phyloP scores from a whole-genome alignment of 2,888 invertebrate genomes.

The Folsomia candida region DNA sequence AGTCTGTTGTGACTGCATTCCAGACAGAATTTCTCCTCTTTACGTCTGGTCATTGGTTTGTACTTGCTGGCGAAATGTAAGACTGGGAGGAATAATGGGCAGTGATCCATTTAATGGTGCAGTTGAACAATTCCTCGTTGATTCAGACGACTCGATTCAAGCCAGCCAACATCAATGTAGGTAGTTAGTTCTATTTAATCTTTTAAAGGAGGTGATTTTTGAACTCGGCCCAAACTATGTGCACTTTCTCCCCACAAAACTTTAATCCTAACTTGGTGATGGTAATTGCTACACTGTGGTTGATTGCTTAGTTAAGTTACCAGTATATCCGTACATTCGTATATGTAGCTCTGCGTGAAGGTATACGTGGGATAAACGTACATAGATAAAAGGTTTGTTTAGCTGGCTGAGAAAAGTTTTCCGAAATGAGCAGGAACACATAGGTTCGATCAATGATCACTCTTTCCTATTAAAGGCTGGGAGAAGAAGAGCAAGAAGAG shows the following conservation, averaged over 20 bases:
- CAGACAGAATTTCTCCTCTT: not conserved
- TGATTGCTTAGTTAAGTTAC: not conserved
- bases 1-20: not conserved
- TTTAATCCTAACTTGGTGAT: not conserved
- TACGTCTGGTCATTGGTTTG: too few relatives aligned
- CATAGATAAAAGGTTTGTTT: not conserved
- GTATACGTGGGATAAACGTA: not conserved
- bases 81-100: not conserved
- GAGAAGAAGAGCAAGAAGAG: not conserved
- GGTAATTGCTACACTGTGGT: not conserved
- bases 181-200: not conserved
- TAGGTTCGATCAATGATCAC: constrained; percentile 7
- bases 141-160: not conserved
- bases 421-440: constrained; percentile 4
- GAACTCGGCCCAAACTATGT: not conserved
- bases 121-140: not conserved
- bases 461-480: not conserved
- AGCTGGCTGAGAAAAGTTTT: not conserved
- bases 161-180: not conserved
- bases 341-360: too few relatives aligned
- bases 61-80: too few relatives aligned
- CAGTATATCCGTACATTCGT: too few relatives aligned
- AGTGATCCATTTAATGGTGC: not conserved
- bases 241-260: not conserved
- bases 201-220: not conserved